Evolutionary conservation across 2,113 vertebrate species (phyloP), one percentile per base, ranked within the genome.

Genomic region (human): DNA sequence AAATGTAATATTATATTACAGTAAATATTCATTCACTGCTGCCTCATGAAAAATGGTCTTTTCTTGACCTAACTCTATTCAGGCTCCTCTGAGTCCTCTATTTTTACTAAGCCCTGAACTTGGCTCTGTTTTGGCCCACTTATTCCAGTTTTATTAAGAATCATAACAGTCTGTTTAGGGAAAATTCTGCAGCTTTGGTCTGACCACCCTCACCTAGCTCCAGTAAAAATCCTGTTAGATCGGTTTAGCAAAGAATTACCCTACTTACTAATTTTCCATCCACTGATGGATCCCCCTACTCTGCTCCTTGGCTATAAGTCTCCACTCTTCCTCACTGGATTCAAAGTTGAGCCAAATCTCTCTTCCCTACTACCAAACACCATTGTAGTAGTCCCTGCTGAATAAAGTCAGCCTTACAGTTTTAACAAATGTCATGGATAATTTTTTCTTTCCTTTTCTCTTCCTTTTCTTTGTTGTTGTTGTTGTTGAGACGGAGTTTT

Each of bases 231-330:
- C 20, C 13, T 79, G 11, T 20, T 20, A 27, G 7, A 3, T 73
- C 22, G 23, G 12, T 95, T 92, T 87, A 43, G 6, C 2, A 59
- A 70, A 86, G 50, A 50, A 84, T 38, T 45, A 38, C 8, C 4
- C 0, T 30, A n/a, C 18, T 8, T 85, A 68, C 23, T n/a, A 14
- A 66, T 40, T 66, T 85, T 61, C 30, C 17, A 48, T 57, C n/a
- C 10, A 20, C 38, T 0, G 16, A 16, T 61, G 2, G 18, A 3
- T 35, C 16, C 43, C 30, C 0, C 32, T 22, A 8, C 22, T 40
- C 50, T 43, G 25, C 0, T 50, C 25, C 8, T 79, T 20, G 13
- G 3, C 17, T 57, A 17, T 30, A 45, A 91, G 11, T 59, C 1
- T 10, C 2, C 20, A 16, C 4, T 72, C 25, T 55, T 80, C 7